Conservation (phyloP, 1,140 invertebrate genomes). For the Lasaia peninsularis region DNA sequence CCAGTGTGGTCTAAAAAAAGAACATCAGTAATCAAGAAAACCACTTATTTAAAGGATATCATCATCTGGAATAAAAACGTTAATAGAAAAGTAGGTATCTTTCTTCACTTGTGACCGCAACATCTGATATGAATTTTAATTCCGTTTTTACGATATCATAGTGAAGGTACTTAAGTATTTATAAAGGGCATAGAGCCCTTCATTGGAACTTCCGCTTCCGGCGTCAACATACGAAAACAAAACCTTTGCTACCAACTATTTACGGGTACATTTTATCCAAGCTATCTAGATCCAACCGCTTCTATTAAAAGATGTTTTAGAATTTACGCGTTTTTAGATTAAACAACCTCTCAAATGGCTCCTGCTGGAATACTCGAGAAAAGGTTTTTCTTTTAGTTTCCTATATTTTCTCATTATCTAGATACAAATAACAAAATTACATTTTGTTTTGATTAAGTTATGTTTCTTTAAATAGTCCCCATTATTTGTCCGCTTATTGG, state of each 20-base stretch:
- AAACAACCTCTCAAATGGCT: neutral
- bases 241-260: constrained; percentile 53
- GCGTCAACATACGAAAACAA: constrained; percentile 55
- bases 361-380: too few species aligned
- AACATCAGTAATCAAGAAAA: too few species aligned
- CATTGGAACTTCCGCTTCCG: constrained; percentile 58
- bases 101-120: neutral
- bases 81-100: neutral
- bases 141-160: constrained; percentile 74
- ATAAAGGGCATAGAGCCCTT: constrained; percentile 50
- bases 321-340: constrained; percentile 12
- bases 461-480: too few species aligned
- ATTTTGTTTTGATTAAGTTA: too few species aligned
- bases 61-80: too few species aligned
- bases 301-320: constrained; percentile 7
- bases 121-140: constrained; percentile 70
- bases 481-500: too few species aligned
- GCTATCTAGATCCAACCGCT: constrained; percentile 31
- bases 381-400: too few species aligned
- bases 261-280: constrained; percentile 37
- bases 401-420: too few species aligned
- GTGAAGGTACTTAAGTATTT: constrained; percentile 62
- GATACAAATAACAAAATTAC: too few species aligned
- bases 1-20: too few species aligned
- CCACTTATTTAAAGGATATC: too few species aligned